A percentile compares a stretch with the other conserved stretches of the same genome.
phyloP scores from a whole-genome alignment of 2,113 vertebrate genomes.

The Monopterus albus region DNA sequence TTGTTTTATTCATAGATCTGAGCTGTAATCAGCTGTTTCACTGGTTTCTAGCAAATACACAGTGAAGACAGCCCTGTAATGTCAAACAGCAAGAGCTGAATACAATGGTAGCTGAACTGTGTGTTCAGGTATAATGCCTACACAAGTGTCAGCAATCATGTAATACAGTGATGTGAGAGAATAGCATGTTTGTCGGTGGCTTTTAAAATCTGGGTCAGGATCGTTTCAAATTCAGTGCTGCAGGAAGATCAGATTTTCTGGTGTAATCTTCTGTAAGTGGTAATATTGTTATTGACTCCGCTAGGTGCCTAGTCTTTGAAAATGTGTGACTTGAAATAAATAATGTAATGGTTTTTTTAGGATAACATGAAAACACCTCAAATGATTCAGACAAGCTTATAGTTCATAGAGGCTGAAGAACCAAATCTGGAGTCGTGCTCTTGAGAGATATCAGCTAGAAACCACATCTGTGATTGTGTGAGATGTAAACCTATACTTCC shows the following conservation, averaged over 20 bases:
- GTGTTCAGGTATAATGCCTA: slow-evolving; percentile 10
- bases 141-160: slow-evolving; percentile 42
- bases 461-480: slow-evolving; percentile 11
- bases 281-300: slow-evolving; percentile 1
- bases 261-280: slow-evolving; percentile 22
- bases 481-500: slow-evolving; percentile 31
- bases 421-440: neutral
- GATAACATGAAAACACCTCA: neutral
- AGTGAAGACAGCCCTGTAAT: neutral
- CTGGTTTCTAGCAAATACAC: neutral
- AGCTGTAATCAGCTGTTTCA: slow-evolving; percentile 35
- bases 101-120: neutral
- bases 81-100: neutral
- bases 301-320: neutral
- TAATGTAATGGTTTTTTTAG: neutral
- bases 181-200: slow-evolving; percentile 18
- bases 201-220: slow-evolving; percentile 43
- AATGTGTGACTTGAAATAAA: slow-evolving; percentile 12
- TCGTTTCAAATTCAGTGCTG: slow-evolving; percentile 26
- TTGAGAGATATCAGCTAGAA: slow-evolving; percentile 18
- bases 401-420: neutral
- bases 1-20: slow-evolving; percentile 48
- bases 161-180: slow-evolving; percentile 6
- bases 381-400: slow-evolving; percentile 1
- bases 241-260: slow-evolving; percentile 24